These are phyloP conservation scores for Lagopus leucura DNA, from an alignment of 2,113 vertebrate genomes.

Conservation along the genomic window DNA sequence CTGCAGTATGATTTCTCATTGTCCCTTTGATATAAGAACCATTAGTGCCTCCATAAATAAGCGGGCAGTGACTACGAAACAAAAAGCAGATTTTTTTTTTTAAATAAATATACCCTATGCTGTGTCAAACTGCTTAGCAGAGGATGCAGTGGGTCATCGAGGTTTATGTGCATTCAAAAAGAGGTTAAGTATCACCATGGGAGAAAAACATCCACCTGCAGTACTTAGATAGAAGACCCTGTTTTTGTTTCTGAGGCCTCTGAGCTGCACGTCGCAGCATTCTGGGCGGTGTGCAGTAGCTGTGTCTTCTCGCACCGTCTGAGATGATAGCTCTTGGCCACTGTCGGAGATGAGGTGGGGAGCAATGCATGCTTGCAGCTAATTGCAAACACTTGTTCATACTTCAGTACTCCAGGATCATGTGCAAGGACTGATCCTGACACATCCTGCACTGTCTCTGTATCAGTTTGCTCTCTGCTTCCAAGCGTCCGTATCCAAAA, in stretches of 20 bases:
- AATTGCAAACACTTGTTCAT: background rate
- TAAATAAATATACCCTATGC: background rate
- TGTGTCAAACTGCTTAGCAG: background rate
- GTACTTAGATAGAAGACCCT: background rate
- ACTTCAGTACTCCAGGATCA: background rate
- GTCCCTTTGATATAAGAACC: background rate
- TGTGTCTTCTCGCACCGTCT: background rate
- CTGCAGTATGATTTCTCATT: background rate
- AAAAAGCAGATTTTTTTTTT: background rate
- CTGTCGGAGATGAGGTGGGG: background rate
- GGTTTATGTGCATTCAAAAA: background rate
- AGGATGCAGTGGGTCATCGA: background rate
- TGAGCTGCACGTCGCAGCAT: rapidly evolving
- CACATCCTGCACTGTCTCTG: background rate
- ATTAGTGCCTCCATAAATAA: background rate
- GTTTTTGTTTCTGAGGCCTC: background rate
- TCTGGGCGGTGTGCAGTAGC: rapidly evolving
- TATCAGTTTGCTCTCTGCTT: background rate
- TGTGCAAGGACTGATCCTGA: background rate
- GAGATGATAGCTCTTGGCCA: background rate
- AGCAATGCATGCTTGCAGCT: background rate
- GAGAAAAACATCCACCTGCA: background rate
- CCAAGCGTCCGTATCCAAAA: background rate
- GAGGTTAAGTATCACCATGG: background rate
- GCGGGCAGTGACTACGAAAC: background rate